Conservation (phyloP, 2,113 vertebrate species). For the Clinocottus analis region DNA sequence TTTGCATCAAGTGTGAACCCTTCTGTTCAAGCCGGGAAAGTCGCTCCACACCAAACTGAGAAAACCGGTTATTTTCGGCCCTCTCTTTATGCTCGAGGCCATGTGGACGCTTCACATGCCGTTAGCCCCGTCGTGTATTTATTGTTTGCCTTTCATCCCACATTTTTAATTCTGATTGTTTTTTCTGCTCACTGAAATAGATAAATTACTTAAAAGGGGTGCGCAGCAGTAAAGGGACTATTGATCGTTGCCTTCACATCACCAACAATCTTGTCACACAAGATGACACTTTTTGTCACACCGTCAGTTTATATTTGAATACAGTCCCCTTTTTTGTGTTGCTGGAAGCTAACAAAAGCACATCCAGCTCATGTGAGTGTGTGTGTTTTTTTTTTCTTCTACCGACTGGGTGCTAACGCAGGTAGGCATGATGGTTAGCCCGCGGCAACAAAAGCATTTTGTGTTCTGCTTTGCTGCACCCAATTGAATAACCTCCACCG, state of each 20-base stretch:
- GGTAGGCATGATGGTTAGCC: conserved; percentile 45
- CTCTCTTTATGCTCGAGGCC: background rate
- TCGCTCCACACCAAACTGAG: background rate
- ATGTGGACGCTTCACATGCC: background rate
- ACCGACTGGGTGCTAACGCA: conserved; percentile 29
- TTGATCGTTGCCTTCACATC: conserved; percentile 6
- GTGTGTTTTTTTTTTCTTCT: conserved; percentile 12
- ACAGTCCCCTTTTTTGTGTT: background rate
- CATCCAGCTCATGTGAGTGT: conserved; percentile 1
- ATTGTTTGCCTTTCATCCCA: background rate
- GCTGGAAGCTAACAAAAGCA: conserved; percentile 32
- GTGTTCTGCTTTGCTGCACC: conserved; percentile 43
- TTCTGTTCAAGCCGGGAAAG: too few relatives aligned
- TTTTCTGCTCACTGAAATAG: background rate
- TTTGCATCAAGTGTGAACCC: background rate
- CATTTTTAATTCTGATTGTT: background rate
- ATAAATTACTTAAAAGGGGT: background rate
- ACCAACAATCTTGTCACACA: background rate
- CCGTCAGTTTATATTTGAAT: background rate
- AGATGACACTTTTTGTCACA: background rate
- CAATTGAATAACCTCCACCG: conserved; percentile 58
- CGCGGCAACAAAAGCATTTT: conserved; percentile 53
- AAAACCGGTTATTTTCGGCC: background rate
- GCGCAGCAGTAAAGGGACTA: background rate
- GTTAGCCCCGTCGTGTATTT: background rate